Evolutionary conservation across 2,113 vertebrate species (phyloP).

Genomic region (Axis porcinus): DNA sequence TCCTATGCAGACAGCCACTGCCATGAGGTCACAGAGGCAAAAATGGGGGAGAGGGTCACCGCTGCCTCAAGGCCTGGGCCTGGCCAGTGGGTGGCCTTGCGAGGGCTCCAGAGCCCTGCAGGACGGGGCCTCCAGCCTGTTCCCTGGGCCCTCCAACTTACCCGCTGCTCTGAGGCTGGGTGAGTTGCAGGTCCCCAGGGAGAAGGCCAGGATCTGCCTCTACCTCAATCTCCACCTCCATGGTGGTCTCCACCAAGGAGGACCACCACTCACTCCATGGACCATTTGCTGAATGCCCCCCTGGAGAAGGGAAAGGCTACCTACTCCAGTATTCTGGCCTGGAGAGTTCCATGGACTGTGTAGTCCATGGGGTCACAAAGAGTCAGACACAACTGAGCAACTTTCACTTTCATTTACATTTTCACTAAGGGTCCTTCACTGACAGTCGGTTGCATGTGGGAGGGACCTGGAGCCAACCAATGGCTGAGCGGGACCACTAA

Average conservation of each 20-base stretch:
- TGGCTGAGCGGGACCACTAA: neutral
- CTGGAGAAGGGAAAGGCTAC: neutral
- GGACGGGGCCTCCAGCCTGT: neutral
- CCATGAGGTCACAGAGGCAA: neutral
- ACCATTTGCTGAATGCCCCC: neutral
- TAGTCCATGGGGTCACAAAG: neutral
- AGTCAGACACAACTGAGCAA: fast-evolving
- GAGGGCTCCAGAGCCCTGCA: neutral
- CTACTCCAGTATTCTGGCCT: neutral
- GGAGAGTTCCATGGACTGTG: too few species aligned
- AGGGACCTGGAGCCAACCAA: neutral
- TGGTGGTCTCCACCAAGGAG: neutral
- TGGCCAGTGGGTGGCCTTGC: neutral
- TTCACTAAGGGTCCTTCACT: neutral
- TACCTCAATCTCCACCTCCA: neutral
- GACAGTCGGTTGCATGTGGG: neutral
- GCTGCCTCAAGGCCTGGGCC: neutral
- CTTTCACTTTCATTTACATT: neutral
- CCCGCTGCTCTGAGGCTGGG: neutral
- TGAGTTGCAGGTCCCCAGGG: neutral
- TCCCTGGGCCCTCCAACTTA: neutral
- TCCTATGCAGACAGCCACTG: neutral
- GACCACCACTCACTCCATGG: neutral
- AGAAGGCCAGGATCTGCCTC: neutral
- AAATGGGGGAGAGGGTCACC: neutral